Conservation (phyloP, 1,140 invertebrate genomes). For the Batillaria attramentaria region DNA sequence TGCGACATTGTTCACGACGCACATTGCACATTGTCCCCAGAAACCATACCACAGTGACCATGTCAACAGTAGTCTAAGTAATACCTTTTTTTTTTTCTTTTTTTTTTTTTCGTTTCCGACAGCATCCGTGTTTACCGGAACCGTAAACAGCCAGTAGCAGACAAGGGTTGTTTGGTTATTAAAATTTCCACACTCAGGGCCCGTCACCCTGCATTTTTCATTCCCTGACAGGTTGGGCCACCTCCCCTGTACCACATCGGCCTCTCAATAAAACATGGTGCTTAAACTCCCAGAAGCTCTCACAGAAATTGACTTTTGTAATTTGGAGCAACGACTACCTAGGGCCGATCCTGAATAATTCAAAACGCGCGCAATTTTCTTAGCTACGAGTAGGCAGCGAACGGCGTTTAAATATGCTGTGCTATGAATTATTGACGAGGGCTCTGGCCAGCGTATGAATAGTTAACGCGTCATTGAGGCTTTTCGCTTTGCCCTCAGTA, state of each 20-base stretch:
- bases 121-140: background rate
- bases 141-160: background rate
- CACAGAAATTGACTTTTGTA: slow-evolving; percentile 19
- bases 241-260: background rate
- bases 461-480: background rate
- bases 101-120: background rate
- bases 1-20: background rate
- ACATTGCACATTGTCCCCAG: background rate
- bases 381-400: slow-evolving; percentile 5
- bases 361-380: slow-evolving; percentile 3
- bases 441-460: background rate
- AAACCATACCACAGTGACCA: background rate
- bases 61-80: background rate
- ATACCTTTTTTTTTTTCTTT: background rate
- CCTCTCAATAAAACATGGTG: slow-evolving; percentile 12
- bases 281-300: slow-evolving; percentile 19
- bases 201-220: background rate
- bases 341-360: slow-evolving; percentile 4
- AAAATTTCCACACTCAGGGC: slow-evolving; percentile 1
- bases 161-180: slow-evolving; percentile 7
- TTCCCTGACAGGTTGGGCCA: background rate
- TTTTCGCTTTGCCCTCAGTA: background rate
- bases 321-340: slow-evolving; percentile 13
- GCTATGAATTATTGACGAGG: background rate
- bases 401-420: slow-evolving; percentile 5